Evolutionary conservation across 1,140 invertebrate genomes (phyloP).

Genomic region (Drosophila parvula): DNA sequence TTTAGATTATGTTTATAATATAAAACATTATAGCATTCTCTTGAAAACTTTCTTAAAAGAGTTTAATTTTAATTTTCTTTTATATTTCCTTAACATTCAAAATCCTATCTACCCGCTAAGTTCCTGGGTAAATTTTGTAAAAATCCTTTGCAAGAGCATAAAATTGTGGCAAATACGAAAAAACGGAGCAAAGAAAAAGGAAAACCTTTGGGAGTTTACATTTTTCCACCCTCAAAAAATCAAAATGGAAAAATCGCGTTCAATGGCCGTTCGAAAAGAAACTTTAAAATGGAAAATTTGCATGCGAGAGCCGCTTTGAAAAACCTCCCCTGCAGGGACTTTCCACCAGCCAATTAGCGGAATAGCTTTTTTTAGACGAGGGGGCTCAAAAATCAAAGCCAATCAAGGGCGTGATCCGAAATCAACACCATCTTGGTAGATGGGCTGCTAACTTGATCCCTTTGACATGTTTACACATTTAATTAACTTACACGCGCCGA

Average conservation of each 20-base stretch:
- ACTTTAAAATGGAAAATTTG: slow-evolving; percentile 55
- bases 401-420: slow-evolving; percentile 66
- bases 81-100: not conserved
- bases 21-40: not conserved
- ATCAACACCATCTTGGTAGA: slow-evolving; percentile 62
- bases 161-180: slow-evolving; percentile 11
- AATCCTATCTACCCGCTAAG: not conserved
- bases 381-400: slow-evolving; percentile 67
- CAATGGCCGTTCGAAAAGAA: slow-evolving; percentile 33
- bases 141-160: not conserved
- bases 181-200: slow-evolving; percentile 7
- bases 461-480: slow-evolving; percentile 82
- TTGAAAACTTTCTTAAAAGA: not conserved
- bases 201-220: not conserved
- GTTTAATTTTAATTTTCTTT: not conserved
- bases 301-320: slow-evolving; percentile 10
- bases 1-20: too few species aligned
- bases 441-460: slow-evolving; percentile 44
- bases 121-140: not conserved
- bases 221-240: slow-evolving; percentile 32
- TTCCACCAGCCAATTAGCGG: slow-evolving; percentile 57
- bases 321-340: slow-evolving; percentile 8
- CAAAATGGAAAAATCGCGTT: slow-evolving; percentile 35
- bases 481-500: slow-evolving; percentile 78
- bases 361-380: slow-evolving; percentile 35